Evolutionary conservation across 2,888 invertebrate genomes (phyloP).

Genomic region (Athrips mouffetella): DNA sequence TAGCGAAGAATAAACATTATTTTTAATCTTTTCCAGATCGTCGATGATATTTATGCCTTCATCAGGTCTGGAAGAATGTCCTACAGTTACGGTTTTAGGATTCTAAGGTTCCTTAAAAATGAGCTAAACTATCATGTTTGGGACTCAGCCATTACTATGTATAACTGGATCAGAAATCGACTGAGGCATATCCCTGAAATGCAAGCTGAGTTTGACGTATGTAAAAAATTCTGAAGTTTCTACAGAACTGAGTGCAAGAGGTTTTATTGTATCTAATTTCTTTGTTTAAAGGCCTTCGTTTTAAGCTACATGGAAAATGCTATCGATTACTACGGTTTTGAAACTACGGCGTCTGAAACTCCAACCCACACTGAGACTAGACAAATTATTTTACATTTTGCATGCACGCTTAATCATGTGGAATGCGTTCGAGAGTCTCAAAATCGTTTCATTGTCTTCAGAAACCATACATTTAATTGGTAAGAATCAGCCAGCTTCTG

Average conservation of each 20-base stretch:
- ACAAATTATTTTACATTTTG: conserved; percentile 77
- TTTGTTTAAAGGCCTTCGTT: conserved; percentile 42
- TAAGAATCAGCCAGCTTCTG: too few relatives aligned
- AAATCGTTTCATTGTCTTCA: conserved; percentile 43
- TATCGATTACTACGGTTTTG: conserved; percentile 47
- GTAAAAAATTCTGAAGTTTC: conserved; percentile 31
- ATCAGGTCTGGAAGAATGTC: conserved; percentile 57
- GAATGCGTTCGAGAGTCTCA: conserved; percentile 73
- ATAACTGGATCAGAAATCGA: conserved; percentile 60
- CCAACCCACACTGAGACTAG: conserved; percentile 65
- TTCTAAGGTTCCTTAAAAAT: conserved; percentile 52
- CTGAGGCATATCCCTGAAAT: conserved; percentile 52
- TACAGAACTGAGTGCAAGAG: neutral
- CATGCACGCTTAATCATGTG: conserved; percentile 79
- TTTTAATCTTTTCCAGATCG: conserved; percentile 43
- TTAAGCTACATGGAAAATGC: conserved; percentile 53
- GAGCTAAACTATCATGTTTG: conserved; percentile 66
- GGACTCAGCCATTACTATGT: conserved; percentile 61
- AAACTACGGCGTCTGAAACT: conserved; percentile 40
- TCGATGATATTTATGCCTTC: conserved; percentile 63
- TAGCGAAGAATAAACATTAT: too few relatives aligned
- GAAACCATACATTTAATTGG: conserved; percentile 23
- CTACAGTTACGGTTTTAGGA: conserved; percentile 51
- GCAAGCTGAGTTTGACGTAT: conserved; percentile 59
- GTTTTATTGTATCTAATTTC: neutral